Evolutionary conservation across 2,113 vertebrate species (phyloP), one percentile per base, ranked within the genome.

Genomic region (Polyodon spathula): DNA sequence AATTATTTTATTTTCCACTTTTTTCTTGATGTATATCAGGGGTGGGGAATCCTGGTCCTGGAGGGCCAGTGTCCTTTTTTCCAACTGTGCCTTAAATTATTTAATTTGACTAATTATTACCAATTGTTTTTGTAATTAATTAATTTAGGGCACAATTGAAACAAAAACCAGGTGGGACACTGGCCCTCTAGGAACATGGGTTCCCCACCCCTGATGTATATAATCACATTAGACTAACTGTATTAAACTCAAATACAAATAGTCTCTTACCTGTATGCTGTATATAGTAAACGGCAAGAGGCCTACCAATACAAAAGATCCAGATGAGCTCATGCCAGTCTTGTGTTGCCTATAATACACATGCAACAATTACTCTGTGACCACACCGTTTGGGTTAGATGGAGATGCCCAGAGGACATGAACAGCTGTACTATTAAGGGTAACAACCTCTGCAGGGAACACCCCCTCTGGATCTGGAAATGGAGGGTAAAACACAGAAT

Each of bases 381-480:
- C 77, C 65, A 81, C 80, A 63, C 89, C 93, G 57, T 95, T 95
- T 64, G 93, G 87, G 69, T 78, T 74, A 66, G 89, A 84, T 81
- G 94, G 93, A 73, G 85, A 83, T 52, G 81, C 83, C 95, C 95
- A 97, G 76, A 96, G 88, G 71, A 97, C 89, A 64, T 76, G 83
- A 66, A 89, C 91, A 66, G 89, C 83, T 79, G 88, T 94, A 83
- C 90, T 90, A 88, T 93, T 93, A 72, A 94, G 88, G 73, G 86
- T 80, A 80, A 91, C 85, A 72, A 91, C 85, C 84, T 97, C 94
- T 73, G 93, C 92, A 77, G 90, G 76, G 60, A 83, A 83, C 78
- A 93, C 78, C 72, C 90, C 93, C 68, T 81, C 87, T 74, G 93
- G 95, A 84, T 91, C 95, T 97, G 75, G 77, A 88, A 89, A 82